Evolutionary conservation across 2,797 vertebrate species (phyloP).

Genomic region (Hydrophis major): DNA sequence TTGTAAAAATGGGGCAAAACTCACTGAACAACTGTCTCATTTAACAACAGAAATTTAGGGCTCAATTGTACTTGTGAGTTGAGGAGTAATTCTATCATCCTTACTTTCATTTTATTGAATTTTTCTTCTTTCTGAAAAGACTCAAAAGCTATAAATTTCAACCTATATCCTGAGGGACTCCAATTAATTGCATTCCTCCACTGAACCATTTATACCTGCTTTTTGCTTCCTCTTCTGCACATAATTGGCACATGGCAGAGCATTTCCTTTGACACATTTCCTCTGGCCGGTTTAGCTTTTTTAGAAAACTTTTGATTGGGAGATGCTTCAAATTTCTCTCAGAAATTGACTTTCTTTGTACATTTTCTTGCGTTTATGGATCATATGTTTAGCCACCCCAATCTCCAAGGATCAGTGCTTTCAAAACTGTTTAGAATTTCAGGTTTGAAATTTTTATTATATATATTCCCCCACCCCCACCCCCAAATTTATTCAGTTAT

Average conservation of each 20-base stretch:
- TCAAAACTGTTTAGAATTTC: background rate
- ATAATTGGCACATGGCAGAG: background rate
- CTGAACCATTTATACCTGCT: background rate
- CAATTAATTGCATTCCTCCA: background rate
- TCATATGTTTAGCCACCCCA: background rate
- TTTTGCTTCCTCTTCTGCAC: background rate
- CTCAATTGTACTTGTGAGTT: background rate
- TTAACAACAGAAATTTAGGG: background rate
- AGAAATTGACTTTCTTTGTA: background rate
- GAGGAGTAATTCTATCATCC: background rate
- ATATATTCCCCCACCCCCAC: no score
- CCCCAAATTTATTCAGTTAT: no score
- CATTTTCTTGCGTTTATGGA: background rate
- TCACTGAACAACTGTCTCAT: no score
- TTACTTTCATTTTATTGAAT: background rate
- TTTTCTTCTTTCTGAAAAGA: background rate
- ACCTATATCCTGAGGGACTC: background rate
- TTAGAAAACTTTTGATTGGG: background rate
- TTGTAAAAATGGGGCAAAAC: no score
- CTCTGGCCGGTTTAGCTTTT: background rate
- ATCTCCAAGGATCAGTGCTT: background rate
- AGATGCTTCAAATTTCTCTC: background rate
- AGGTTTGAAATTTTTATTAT: background rate
- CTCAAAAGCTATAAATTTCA: background rate
- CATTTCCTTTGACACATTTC: background rate